Base-by-base conservation (phyloP, 2,113 vertebrate species). In the Rousettus leschenaultii region DNA sequence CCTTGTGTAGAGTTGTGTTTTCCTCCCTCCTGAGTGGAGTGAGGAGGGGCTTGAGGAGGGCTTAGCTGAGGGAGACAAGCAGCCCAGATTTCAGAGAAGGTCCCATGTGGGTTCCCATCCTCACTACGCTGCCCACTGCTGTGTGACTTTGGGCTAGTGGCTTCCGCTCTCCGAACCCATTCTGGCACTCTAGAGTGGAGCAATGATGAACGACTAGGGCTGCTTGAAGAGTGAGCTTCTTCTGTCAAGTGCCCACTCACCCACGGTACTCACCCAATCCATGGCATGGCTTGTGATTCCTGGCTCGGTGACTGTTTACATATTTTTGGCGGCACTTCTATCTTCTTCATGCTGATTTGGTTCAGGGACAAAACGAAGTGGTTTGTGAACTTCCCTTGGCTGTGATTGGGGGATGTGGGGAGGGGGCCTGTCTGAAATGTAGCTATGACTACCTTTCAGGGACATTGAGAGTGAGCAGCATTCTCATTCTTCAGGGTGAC, bases 201-300 rank as follows among this genome's bases (percentile, higher is more conserved):
- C 40, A n/a, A 12, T 6, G 14, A n/a, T 21, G 35, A 40, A 9
- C 1, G 0, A 14, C 6, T 13, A 51, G 71, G 61, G 77, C n/a
- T 6, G 16, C 35, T 57, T 40, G 21, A 53, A 68, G 57, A 70
- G 40, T 43, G 51, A 74, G 65, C 28, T 24, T 16, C 2, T 57
- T 55, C 48, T 30, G 55, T 22, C 40, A 26, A 38, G 57, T 6
- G 21, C 61, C 84, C 1, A 5, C 66, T 63, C 0, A 2, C 59
- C 40, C 7, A 0, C 12, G 43, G 28, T 9, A 0, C 28, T 61
- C n/a, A 1, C 43, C 26, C 65, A 0, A 10, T 7, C 14, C 0
- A 0, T 35, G 68, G 80, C 38, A 3, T 13, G 26, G 43, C 61
- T 28, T 45, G 8, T 10, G 19, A 14, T 18, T 80, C 35, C 35